These are phyloP conservation scores for Sciurus vulgaris DNA, from an alignment of 2,797 vertebrate genomes.

Conservation along the genomic window DNA sequence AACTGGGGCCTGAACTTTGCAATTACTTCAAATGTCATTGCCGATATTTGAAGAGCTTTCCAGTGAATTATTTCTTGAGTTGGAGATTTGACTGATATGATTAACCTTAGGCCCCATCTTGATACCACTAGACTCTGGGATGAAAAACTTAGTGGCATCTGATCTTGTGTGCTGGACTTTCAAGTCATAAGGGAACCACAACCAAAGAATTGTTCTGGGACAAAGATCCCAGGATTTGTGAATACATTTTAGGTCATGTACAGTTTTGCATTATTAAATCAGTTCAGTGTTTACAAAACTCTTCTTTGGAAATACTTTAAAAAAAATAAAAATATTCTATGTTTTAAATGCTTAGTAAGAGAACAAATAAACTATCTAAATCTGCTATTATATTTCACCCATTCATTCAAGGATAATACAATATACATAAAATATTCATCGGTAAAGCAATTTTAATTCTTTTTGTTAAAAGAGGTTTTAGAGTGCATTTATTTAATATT, in stretches of 20 bases:
- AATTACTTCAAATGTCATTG: conserved; percentile 81
- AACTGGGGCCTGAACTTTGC: conserved; percentile 70
- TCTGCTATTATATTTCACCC: neutral
- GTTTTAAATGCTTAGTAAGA: neutral
- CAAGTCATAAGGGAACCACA: conserved; percentile 83
- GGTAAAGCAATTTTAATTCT: neutral
- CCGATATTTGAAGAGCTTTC: conserved; percentile 80
- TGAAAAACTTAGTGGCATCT: conserved; percentile 85
- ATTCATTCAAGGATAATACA: neutral
- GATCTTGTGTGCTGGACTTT: conserved; percentile 81
- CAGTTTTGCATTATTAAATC: conserved; percentile 65
- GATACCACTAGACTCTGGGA: conserved; percentile 71
- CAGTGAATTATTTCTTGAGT: conserved; percentile 75
- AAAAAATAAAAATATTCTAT: neutral
- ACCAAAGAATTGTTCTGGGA: conserved; percentile 78
- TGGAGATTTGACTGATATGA: conserved; percentile 81
- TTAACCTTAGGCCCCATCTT: conserved; percentile 82
- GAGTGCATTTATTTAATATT: neutral
- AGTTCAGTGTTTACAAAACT: conserved; percentile 9
- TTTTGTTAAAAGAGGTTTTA: neutral
- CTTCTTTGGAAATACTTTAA: conserved; percentile 3
- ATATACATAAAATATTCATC: neutral
- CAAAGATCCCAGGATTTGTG: conserved; percentile 69
- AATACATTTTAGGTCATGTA: conserved; percentile 64
- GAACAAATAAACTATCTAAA: conserved; percentile 20